Evolutionary conservation across 2,113 vertebrate genomes (phyloP).

Genomic region (Typhlomys cinereus): DNA sequence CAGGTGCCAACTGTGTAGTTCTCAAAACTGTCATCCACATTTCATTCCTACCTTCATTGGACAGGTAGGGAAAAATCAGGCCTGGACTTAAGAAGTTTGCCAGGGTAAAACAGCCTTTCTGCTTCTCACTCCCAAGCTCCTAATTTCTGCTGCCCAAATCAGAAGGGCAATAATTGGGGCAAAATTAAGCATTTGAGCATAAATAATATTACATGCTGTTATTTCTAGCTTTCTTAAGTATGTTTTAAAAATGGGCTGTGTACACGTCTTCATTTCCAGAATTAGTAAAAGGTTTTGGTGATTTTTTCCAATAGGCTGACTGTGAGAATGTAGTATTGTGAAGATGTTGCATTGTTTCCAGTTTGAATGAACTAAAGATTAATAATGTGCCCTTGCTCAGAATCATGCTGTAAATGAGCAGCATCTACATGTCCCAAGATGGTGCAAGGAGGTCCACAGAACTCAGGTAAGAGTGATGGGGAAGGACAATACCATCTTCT

Average conservation of each 20-base stretch:
- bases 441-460: neutral
- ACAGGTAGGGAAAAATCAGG: neutral
- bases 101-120: neutral
- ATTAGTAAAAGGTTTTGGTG: neutral
- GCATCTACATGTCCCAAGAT: neutral
- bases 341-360: neutral
- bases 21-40: neutral
- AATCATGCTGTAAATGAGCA: neutral
- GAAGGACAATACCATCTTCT: fast-evolving
- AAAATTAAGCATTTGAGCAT: neutral
- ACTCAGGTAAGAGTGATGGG: neutral
- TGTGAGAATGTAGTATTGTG: neutral
- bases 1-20: neutral
- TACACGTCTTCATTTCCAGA: neutral
- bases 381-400: neutral
- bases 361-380: neutral
- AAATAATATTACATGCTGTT: neutral
- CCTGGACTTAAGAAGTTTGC: neutral
- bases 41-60: neutral
- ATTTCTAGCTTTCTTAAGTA: neutral
- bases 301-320: neutral
- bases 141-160: neutral
- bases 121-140: neutral
- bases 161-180: neutral
- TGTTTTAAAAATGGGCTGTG: neutral